These are phyloP conservation scores for Pegoplata infirma DNA, from an alignment of 2,888 invertebrate genomes.

Conservation along the genomic window DNA sequence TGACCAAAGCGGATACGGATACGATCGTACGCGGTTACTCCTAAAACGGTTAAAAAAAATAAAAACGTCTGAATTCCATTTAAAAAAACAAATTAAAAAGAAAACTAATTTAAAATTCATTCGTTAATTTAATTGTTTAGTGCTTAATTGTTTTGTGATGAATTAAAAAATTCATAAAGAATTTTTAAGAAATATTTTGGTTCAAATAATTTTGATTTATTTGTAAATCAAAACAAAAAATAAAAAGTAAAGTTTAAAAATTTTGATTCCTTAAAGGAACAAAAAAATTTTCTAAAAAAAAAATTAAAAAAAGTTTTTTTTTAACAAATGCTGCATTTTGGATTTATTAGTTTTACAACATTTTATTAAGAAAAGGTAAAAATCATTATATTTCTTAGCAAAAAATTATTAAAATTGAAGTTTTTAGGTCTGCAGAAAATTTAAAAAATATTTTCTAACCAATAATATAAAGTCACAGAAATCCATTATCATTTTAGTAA, in stretches of 20 bases:
- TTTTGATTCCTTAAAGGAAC: conserved; percentile 21
- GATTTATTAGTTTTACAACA: neutral
- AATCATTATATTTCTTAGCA: too few relatives aligned
- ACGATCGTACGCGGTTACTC: conserved; percentile 41
- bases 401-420: too few relatives aligned
- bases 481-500: too few relatives aligned
- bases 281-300: neutral
- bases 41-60: conserved; percentile 53
- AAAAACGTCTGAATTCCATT: conserved; percentile 33
- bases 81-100: conserved; percentile 7
- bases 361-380: too few relatives aligned
- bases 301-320: conserved; percentile 1
- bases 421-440: too few relatives aligned
- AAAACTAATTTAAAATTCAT: too few relatives aligned
- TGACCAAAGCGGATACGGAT: conserved; percentile 64
- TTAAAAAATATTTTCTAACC: too few relatives aligned
- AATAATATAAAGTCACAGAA: too few relatives aligned
- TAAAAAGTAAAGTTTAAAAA: too few relatives aligned
- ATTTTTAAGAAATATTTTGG: conserved; percentile 21
- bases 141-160: conserved; percentile 11
- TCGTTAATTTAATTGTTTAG: neutral
- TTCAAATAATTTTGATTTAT: conserved; percentile 20
- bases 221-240: conserved; percentile 32
- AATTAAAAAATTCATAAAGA: conserved; percentile 28
- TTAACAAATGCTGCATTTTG: conserved; percentile 46